Percentiles rank a stretch among this genome's conserved stretches.
Conservation (phyloP, 2,888 invertebrate species). For the Prosopocoilus inquinatus region DNA sequence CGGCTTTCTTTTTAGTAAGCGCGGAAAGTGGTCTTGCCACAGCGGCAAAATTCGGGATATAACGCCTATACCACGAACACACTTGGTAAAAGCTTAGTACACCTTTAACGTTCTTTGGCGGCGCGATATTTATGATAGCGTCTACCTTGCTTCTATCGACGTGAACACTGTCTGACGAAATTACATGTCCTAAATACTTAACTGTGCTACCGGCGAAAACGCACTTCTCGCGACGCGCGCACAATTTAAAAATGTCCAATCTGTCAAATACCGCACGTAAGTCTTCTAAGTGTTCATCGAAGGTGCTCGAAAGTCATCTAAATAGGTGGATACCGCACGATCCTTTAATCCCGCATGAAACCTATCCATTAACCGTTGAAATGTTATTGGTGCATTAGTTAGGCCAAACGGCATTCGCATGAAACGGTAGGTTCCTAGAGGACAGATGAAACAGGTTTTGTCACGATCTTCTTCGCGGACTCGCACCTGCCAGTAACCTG, state of each 20-base stretch:
- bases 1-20: slow-evolving; percentile 20
- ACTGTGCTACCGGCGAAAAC: slow-evolving; percentile 20
- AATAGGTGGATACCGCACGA: slow-evolving; percentile 32
- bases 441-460: slow-evolving; percentile 33
- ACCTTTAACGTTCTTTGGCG: slow-evolving; percentile 20
- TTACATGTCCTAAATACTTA: slow-evolving; percentile 26
- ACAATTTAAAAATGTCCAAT: slow-evolving; percentile 22
- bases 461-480: slow-evolving; percentile 41
- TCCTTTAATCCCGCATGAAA: slow-evolving; percentile 24
- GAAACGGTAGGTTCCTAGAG: slow-evolving; percentile 30
- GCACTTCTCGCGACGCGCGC: slow-evolving; percentile 28
- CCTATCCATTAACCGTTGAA: slow-evolving; percentile 30
- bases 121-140: slow-evolving; percentile 14
- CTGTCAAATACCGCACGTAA: slow-evolving; percentile 23
- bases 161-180: slow-evolving; percentile 15
- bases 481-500: slow-evolving; percentile 45
- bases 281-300: slow-evolving; percentile 29
- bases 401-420: slow-evolving; percentile 31
- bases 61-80: slow-evolving; percentile 24
- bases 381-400: slow-evolving; percentile 31
- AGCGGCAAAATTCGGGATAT: too few relatives aligned
- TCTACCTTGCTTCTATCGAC: slow-evolving; percentile 15
- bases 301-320: slow-evolving; percentile 28
- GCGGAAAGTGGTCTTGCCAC: slow-evolving; percentile 19
- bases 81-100: slow-evolving; percentile 18